Conservation (phyloP, 2,888 invertebrate genomes). For the Trichogramma evanescens region DNA sequence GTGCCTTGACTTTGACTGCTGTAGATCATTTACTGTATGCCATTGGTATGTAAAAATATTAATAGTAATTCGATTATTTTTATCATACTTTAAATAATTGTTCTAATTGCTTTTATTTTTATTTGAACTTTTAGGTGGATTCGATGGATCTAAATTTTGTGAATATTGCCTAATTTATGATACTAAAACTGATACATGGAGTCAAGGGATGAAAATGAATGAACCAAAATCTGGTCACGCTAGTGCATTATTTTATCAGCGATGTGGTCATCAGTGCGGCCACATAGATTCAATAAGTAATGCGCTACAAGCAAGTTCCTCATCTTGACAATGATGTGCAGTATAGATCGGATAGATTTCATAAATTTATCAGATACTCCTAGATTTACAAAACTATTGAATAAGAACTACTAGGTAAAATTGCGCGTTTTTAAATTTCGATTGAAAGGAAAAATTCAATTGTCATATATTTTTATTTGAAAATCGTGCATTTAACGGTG, state of each 20-base stretch:
- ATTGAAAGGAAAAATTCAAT: too few relatives aligned
- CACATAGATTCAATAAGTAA: slow-evolving; percentile 29
- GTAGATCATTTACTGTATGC: slow-evolving; percentile 83
- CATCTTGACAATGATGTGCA: too few relatives aligned
- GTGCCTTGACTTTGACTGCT: slow-evolving; percentile 81
- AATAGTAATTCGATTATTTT: background rate
- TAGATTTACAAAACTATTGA: too few relatives aligned
- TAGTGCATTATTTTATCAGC: slow-evolving; percentile 79
- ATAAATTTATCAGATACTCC: too few relatives aligned
- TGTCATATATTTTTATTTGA: too few relatives aligned
- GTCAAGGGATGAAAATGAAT: slow-evolving; percentile 67
- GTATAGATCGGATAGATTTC: too few relatives aligned
- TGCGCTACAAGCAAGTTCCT: too few relatives aligned
- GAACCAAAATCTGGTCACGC: slow-evolving; percentile 88
- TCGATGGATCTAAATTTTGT: slow-evolving; percentile 79
- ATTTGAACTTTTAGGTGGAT: slow-evolving; percentile 62
- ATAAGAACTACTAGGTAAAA: too few relatives aligned
- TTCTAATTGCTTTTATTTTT: background rate
- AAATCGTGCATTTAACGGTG: too few relatives aligned
- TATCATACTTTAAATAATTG: background rate
- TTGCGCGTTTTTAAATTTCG: too few relatives aligned
- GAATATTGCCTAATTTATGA: slow-evolving; percentile 84
- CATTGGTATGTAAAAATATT: slow-evolving; percentile 57
- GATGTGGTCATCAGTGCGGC: slow-evolving; percentile 51
- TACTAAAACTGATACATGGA: slow-evolving; percentile 70